phyloP scores from a whole-genome alignment of 2,888 invertebrate species.

The Lamellibrachia satsuma region DNA sequence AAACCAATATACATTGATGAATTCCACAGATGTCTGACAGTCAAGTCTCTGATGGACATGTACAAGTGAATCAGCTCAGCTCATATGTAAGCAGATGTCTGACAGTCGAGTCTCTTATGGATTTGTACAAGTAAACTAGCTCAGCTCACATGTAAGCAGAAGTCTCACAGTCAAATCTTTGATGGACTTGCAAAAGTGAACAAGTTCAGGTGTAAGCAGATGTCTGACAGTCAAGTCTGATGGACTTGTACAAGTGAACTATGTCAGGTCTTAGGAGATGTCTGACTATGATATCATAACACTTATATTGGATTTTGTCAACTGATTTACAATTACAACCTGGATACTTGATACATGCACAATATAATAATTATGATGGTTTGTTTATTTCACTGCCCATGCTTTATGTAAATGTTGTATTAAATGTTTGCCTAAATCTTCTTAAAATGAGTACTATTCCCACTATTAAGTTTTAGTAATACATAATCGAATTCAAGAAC shows the following conservation, averaged over 20 bases:
- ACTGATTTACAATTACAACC: too few species aligned
- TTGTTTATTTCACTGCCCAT: too few species aligned
- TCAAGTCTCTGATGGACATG: not conserved
- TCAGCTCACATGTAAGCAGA: not conserved
- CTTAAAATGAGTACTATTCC: too few species aligned
- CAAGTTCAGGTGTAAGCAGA: not conserved
- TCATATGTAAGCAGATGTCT: not conserved
- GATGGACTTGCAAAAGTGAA: not conserved
- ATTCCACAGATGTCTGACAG: not conserved
- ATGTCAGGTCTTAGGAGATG: not conserved
- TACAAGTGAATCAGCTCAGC: not conserved
- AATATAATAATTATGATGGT: too few species aligned
- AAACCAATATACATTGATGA: conserved; percentile 26
- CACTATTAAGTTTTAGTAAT: too few species aligned
- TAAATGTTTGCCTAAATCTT: too few species aligned
- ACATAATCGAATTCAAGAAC: too few species aligned
- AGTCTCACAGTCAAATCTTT: not conserved
- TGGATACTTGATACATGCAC: too few species aligned
- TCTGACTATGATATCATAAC: not conserved
- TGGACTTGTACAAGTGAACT: not conserved
- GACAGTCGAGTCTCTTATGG: not conserved
- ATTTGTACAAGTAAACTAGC: not conserved
- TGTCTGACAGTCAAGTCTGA: not conserved
- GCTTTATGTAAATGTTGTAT: too few species aligned
- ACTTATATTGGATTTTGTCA: too few species aligned